Evolutionary conservation across 2,888 invertebrate genomes (phyloP), one percentile per base, ranked within the genome.

Genomic region (Rhingia rostrata): DNA sequence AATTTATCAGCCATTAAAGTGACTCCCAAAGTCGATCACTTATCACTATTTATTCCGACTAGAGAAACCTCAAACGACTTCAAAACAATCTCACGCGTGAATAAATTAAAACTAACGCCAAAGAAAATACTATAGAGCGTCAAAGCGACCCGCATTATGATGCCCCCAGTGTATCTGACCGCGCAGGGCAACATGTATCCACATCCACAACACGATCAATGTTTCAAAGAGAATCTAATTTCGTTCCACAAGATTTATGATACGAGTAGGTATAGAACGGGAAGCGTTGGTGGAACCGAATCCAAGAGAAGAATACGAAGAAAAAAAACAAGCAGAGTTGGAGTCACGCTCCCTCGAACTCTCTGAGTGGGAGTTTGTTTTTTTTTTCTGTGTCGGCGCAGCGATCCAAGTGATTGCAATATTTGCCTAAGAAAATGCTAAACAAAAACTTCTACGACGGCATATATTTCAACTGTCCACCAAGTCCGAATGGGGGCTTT

Each of bases 281-380:
- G 49, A 66, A 12, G 69, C 60, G 79, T 79, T 79, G 79, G 79
- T 53, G 73, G 79, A 58, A 78, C 41, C 7, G 37, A 47, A 56
- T 30, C 45, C 10, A 56, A 45, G 33, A 61, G n/a, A 45, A 12
- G 45, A 54, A 37, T 39, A 45, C 4, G 7, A 63, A 35, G 10
- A 30, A 32, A 51, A 69, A 47, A 58, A 51, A 56, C 39, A 32
- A 4, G 0, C 58, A 4, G 4, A 49, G 14, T 9, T 72, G 43
- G 33, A 51, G 81, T 75, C 75, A 81, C 75, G 75, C 75, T 81
- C 69, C 64, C 66, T 35, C 66, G 66, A 66, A 32, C 66, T 58
- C 39, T 10, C n/a, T 32, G 10, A 70, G 81, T 81, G 70, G 81
- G 81, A 61, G 81, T 51, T 10, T 67, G 47, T 61, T 49, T 54